Evolutionary conservation across 2,888 invertebrate species (phyloP), one percentile per base, ranked within the genome.

Genomic region (Marasmarcha lunaedactyla): DNA sequence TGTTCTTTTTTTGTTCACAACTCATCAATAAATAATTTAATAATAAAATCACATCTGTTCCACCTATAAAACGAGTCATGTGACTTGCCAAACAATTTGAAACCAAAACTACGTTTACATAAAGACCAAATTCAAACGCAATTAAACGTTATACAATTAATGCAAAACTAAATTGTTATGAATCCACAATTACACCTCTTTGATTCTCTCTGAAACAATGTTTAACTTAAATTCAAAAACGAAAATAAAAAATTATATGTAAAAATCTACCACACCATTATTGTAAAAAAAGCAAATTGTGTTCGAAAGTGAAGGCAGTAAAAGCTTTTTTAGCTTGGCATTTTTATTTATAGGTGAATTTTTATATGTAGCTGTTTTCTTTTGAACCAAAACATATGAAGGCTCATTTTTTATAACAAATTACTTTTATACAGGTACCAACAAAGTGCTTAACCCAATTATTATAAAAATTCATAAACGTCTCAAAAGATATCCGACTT

Each of bases 301-400:
- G 7, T 5, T 20, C 7, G 20, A 20, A 20, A 20, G 7, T 20
- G 7, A 20, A 20, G 20, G 20, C 20, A 20, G 7, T 20, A 20
- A 20, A 20, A 20, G 20, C 7, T 20, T 5, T 20, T 3, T 20
- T 20, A 20, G 7, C 20, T 20, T 20, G 20, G 20, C 20, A 20
- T 3, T 20, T 5, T 5, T 5, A 20, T 73, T 70, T 71, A 73
- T 72, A 72, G 74, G 72, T 73, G 72, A 74, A 68, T 20, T 20
- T 20, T 7, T 5, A 5, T 20, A 5, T 20, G 10, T 6, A 30
- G 12, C 10, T 6, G 30, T 30, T 30, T 43, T n/a, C n/a, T n/a
- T n/a, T n/a, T n/a, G n/a, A 43, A 68, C 78, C 81, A 79, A 79
- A 81, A 81, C 79, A 81, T 77, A 81, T 81, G 74, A 79, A 81